These are phyloP conservation scores for Ganaspis brasiliensis DNA, from an alignment of 2,888 invertebrate genomes.

Conservation along the genomic window DNA sequence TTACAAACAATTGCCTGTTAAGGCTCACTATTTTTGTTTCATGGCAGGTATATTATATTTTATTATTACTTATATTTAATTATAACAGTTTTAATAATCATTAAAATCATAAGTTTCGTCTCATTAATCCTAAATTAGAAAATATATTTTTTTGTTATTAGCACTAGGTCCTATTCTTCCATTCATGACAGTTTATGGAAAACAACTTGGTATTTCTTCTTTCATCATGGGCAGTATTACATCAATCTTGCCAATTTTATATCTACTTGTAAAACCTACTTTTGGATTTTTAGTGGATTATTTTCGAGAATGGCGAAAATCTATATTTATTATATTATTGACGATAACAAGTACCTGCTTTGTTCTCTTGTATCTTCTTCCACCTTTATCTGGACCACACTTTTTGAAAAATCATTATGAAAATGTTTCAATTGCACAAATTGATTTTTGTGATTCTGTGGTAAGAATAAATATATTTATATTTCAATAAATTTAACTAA, in stretches of 20 bases:
- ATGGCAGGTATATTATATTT: slow-evolving; percentile 86
- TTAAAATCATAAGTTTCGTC: too few species aligned
- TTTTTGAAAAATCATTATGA: slow-evolving; percentile 60
- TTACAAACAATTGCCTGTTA: slow-evolving; percentile 88
- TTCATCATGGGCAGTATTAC: slow-evolving; percentile 90
- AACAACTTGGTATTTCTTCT: slow-evolving; percentile 89
- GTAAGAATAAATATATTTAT: slow-evolving; percentile 39
- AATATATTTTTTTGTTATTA: slow-evolving; percentile 73
- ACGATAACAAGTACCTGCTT: slow-evolving; percentile 85
- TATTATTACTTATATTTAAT: slow-evolving; percentile 57
- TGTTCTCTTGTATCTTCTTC: slow-evolving; percentile 87
- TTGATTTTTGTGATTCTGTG: slow-evolving; percentile 40
- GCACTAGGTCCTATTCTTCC: slow-evolving; percentile 92
- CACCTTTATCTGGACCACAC: slow-evolving; percentile 72
- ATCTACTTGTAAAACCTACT: slow-evolving; percentile 88
- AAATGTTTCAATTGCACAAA: slow-evolving; percentile 61
- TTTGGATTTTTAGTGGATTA: slow-evolving; percentile 90
- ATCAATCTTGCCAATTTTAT: slow-evolving; percentile 88
- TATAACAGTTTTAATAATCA: too few species aligned
- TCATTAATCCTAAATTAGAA: neutral
- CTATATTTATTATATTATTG: slow-evolving; percentile 87
- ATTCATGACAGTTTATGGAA: slow-evolving; percentile 89
- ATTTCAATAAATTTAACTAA: too few species aligned
- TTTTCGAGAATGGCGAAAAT: slow-evolving; percentile 86
- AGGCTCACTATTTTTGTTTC: slow-evolving; percentile 93